phyloP scores from a whole-genome alignment of 2,113 vertebrate species.

The Gnathonemus echidnorhynchus region DNA sequence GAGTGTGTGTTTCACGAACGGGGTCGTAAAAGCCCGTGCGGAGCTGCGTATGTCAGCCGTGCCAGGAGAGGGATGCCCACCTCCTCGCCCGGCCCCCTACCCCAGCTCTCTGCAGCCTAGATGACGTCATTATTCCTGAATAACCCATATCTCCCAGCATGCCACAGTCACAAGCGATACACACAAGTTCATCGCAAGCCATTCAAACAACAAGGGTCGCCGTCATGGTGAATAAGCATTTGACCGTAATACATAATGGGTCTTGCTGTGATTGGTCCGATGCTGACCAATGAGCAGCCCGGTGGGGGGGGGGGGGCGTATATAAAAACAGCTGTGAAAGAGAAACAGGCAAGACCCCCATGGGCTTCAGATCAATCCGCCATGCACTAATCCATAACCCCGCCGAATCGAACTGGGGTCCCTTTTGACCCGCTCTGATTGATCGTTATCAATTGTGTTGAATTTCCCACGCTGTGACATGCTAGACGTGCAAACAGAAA shows the following conservation, averaged over 20 bases:
- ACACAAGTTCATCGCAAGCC: background rate
- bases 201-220: background rate
- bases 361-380: slow-evolving; percentile 41
- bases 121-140: background rate
- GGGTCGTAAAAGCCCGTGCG: background rate
- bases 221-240: background rate
- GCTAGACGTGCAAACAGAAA: background rate
- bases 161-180: background rate
- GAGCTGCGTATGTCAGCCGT: background rate
- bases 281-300: background rate
- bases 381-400: slow-evolving; percentile 22
- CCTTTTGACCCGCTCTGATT: background rate
- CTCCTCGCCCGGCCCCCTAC: background rate
- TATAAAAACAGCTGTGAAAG: background rate
- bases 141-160: background rate
- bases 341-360: slow-evolving; percentile 34
- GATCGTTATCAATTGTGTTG: slow-evolving; percentile 3
- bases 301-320: background rate
- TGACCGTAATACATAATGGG: background rate
- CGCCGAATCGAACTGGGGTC: background rate
- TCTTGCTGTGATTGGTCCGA: background rate
- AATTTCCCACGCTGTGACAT: background rate
- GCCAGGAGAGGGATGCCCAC: background rate
- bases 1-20: background rate
- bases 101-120: background rate